These are phyloP conservation scores for Hucho hucho DNA, from an alignment of 2,113 vertebrate species.

Conservation along the genomic window DNA sequence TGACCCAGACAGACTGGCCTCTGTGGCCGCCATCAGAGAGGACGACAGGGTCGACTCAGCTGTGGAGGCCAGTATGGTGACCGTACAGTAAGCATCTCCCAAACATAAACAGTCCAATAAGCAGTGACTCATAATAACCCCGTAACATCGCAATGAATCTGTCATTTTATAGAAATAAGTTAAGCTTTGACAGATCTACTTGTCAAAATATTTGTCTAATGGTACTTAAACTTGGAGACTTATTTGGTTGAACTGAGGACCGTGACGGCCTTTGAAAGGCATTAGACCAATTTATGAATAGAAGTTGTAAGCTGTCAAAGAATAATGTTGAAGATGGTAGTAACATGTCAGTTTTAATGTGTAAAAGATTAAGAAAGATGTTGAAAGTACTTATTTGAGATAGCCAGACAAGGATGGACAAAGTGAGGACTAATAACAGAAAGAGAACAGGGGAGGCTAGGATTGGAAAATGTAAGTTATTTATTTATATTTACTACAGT, in stretches of 20 bases:
- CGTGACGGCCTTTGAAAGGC: no score
- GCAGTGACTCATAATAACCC: background rate
- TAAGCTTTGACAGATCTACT: background rate
- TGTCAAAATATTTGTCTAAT: background rate
- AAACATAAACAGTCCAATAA: background rate
- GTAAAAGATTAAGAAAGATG: background rate
- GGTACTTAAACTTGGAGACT: no score
- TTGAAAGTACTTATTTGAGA: background rate
- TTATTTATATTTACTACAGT: background rate
- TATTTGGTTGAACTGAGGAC: no score
- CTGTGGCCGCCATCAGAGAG: constrained; percentile 71
- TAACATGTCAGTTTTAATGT: background rate
- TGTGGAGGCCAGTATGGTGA: constrained; percentile 94
- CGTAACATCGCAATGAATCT: constrained; percentile 1
- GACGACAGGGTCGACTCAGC: constrained; percentile 86
- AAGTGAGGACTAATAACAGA: constrained; percentile 1
- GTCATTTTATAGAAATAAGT: background rate
- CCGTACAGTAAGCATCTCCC: constrained; percentile 84
- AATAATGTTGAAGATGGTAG: background rate
- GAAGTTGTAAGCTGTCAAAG: background rate
- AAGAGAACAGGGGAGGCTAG: constrained; percentile 29
- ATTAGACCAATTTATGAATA: background rate
- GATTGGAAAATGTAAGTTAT: constrained; percentile 36
- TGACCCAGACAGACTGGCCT: constrained; percentile 77
- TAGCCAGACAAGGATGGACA: constrained; percentile 25